Base-by-base conservation (phyloP, 2,113 vertebrate species). In the Heliornis fulica region DNA sequence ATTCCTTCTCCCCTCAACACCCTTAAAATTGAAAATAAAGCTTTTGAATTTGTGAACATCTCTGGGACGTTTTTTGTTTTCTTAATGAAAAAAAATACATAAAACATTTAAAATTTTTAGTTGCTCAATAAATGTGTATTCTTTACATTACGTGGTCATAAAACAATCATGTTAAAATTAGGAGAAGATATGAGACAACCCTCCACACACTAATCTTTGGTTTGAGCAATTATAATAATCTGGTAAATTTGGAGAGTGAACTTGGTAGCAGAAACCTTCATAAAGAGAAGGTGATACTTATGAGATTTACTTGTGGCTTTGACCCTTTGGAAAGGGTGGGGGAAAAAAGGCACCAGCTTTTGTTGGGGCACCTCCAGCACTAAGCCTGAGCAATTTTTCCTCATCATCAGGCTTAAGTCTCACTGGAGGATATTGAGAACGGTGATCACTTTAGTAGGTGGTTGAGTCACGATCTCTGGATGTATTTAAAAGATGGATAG, bases 1-100 rank as follows among this genome's bases (percentile, higher is more conserved):
- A 25, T 22, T 5, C 22, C 48, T 22, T 22, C 23, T 16, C 17
- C 45, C 2, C 2, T 1, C 5, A 21, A 5, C 3, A 15, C 6
- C 28, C n/a, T 54, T 48, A 40, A 29, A 80, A 76, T 26, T 7
- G 51, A 40, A 53, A 64, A 18, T 41, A 8, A 76, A 40, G n/a
- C 5, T 68, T 76, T 76, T 46, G 13, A n/a, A 13, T 4, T 38
- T 43, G 5, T 21, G 6, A 72, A 57, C 9, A n/a, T 2, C n/a
- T n/a, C 10, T 45, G 20, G 66, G 38, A 41, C 16, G 2, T 14
- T 59, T 23, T 45, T 12, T 2, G 9, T 65, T 28, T 71, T 38
- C 48, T 57, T 9, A 48, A 61, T 22, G n/a, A n/a, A 3, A 10
- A 57, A 83, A 72, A 11, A 9, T 3, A 3, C 9, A 5, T 36